A percentile compares a stretch with the other conserved stretches of the same genome.
phyloP scores from a whole-genome alignment of 2,113 vertebrate species.

The Nannospalax galili region DNA sequence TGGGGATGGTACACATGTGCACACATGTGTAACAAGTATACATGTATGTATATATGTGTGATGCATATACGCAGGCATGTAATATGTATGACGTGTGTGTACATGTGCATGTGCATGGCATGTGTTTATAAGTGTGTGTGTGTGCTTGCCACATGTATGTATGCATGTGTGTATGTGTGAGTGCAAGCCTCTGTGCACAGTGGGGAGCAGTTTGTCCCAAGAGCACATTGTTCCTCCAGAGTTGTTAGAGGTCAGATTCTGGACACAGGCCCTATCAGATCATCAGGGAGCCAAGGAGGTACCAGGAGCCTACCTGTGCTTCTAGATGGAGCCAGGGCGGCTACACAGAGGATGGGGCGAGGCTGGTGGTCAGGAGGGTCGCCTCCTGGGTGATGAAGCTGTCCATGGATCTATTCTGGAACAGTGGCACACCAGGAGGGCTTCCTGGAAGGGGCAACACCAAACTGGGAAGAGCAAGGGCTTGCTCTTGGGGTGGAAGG shows the following conservation, averaged over 20 bases:
- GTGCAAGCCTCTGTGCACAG: no score
- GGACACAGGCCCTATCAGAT: not conserved
- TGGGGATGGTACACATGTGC: not conserved
- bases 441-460: no score
- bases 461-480: not conserved
- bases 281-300: not conserved
- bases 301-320: no score
- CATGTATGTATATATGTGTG: not conserved
- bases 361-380: not conserved
- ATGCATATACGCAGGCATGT: not conserved
- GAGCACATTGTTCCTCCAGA: not conserved
- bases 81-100: not conserved
- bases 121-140: no score
- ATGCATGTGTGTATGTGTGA: not conserved
- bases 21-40: no score
- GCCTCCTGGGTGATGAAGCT: not conserved
- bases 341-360: not conserved
- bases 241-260: not conserved
- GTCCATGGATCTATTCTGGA: accelerated
- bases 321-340: not conserved
- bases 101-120: not conserved
- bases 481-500: not conserved
- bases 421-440: not conserved
- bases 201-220: accelerated
- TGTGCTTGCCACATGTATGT: not conserved